Conservation (phyloP, 2,113 vertebrate species). For the Macrotis lagotis region DNA sequence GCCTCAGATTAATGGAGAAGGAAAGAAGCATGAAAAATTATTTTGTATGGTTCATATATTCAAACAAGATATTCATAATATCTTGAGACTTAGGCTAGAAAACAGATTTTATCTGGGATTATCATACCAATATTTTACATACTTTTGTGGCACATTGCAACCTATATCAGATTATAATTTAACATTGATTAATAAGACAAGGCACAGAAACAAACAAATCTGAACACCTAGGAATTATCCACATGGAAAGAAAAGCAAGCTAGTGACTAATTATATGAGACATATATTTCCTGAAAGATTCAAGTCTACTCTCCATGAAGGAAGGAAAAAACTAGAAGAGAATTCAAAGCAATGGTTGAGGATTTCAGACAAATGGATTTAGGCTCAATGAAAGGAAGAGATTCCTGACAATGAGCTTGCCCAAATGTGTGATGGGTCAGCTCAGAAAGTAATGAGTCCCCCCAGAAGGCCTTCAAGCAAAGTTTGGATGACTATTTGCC, state of each 20-base stretch:
- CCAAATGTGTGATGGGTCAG: not conserved
- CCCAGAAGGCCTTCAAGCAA: not conserved
- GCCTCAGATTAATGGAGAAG: not conserved
- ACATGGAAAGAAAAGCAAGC: not conserved
- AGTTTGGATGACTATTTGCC: not conserved
- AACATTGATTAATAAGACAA: not conserved
- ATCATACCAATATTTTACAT: not conserved
- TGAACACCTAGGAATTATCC: not conserved
- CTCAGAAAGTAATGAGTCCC: not conserved
- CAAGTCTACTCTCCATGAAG: not conserved
- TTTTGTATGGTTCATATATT: not conserved
- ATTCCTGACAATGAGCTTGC: not conserved
- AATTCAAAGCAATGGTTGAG: not conserved
- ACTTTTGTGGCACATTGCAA: not conserved
- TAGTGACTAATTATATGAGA: not conserved
- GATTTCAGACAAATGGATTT: not conserved
- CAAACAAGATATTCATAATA: not conserved
- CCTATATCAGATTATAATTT: not conserved
- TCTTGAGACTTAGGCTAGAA: not conserved
- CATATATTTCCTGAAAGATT: not conserved
- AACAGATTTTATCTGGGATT: not conserved
- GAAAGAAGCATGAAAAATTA: not conserved
- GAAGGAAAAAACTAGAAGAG: not conserved
- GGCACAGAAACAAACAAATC: not conserved
- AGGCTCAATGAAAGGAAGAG: not conserved